These are phyloP conservation scores for Cygnus atratus DNA, from an alignment of 2,113 vertebrate genomes.

Conservation along the genomic window DNA sequence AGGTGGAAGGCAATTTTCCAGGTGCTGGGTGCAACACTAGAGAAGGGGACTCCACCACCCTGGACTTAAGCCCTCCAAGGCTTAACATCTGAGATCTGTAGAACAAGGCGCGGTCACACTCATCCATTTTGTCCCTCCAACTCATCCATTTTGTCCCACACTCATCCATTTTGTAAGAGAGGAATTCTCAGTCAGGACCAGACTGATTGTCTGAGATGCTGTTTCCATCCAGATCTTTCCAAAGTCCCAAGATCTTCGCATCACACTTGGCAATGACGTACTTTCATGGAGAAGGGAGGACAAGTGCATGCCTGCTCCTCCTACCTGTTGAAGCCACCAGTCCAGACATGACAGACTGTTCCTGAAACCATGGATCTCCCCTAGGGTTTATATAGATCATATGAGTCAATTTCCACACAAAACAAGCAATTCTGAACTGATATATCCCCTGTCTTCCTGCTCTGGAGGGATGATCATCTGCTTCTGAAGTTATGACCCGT, in stretches of 20 bases:
- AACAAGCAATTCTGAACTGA: not conserved
- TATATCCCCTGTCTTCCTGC: not conserved
- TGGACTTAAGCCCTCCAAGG: not conserved
- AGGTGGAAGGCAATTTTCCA: not conserved
- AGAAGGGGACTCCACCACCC: not conserved
- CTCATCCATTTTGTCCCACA: accelerated
- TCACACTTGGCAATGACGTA: not conserved
- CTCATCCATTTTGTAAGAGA: not conserved
- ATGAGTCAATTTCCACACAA: not conserved
- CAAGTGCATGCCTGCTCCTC: not conserved
- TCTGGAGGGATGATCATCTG: not conserved
- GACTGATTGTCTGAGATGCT: not conserved
- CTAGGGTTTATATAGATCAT: not conserved
- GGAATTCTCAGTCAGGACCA: not conserved
- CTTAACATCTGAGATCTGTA: not conserved
- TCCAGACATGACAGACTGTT: not conserved
- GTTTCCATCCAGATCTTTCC: not conserved
- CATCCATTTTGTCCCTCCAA: accelerated
- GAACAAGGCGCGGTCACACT: accelerated
- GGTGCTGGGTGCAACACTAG: not conserved
- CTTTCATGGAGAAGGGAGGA: not conserved
- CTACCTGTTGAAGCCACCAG: not conserved
- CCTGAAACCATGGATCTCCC: not conserved
- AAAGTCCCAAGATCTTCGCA: not conserved
- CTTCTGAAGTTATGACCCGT: not conserved